A percentile compares a stretch with the other conserved stretches of the same genome.
These are phyloP conservation scores for Periphyllus acericola DNA, from an alignment of 2,888 invertebrate genomes.

Conservation along the genomic window DNA sequence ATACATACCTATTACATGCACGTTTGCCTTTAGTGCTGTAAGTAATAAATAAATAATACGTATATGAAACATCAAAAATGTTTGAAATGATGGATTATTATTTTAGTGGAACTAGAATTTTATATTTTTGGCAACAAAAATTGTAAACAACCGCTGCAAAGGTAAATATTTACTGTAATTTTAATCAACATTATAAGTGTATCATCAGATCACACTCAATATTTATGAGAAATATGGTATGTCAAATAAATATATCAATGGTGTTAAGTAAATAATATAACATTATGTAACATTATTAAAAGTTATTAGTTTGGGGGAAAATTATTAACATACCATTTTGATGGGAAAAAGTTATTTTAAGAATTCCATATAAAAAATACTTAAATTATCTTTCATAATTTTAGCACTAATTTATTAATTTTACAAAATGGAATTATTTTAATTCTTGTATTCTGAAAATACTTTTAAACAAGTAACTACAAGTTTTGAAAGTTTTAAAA, in stretches of 20 bases:
- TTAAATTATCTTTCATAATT: background rate
- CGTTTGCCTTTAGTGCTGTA: no score
- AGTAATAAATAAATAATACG: no score
- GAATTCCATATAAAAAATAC: background rate
- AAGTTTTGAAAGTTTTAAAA: background rate
- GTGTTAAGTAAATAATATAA: background rate
- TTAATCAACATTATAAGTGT: background rate
- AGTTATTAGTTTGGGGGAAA: background rate
- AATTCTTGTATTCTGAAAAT: background rate
- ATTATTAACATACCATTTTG: background rate
- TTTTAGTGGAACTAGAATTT: no score
- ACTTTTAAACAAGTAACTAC: background rate
- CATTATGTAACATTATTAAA: background rate
- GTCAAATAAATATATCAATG: background rate
- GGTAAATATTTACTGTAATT: background rate
- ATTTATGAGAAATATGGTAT: background rate
- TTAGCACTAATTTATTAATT: background rate
- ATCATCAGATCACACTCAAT: background rate
- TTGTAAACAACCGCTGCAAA: background rate
- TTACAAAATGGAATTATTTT: background rate
- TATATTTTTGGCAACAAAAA: no score
- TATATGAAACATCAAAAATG: no score
- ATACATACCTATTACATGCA: no score
- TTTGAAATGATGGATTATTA: no score
- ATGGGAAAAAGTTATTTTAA: conserved; percentile 17